phyloP scores from a whole-genome alignment of 2,113 vertebrate species.

The Ascaphus truei region DNA sequence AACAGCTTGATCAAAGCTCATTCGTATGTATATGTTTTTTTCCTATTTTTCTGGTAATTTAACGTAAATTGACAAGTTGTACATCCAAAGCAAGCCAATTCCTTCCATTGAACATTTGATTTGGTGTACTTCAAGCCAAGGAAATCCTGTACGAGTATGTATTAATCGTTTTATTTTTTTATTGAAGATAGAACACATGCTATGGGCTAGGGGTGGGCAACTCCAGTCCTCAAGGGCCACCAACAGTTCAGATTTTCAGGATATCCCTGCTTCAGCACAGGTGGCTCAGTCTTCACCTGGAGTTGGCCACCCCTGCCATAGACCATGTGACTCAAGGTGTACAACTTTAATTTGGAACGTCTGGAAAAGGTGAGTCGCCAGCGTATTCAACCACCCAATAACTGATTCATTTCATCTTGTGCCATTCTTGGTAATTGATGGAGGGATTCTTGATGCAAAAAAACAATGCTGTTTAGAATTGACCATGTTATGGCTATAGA shows the following conservation, averaged over 20 bases:
- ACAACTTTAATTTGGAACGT: neutral
- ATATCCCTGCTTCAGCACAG: too few relatives aligned
- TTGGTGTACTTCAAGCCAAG: neutral
- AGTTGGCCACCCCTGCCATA: too few relatives aligned
- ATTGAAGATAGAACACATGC: neutral
- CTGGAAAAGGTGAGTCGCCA: conserved; percentile 9
- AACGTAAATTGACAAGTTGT: conserved; percentile 47
- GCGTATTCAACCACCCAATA: neutral
- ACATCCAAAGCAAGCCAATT: conserved; percentile 5
- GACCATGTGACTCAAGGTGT: neutral
- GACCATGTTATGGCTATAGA: too few relatives aligned
- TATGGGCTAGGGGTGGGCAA: too few relatives aligned
- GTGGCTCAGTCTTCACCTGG: too few relatives aligned
- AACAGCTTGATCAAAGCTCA: conserved; percentile 57
- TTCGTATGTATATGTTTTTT: conserved; percentile 51
- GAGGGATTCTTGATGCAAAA: too few relatives aligned
- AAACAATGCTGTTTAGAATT: too few relatives aligned
- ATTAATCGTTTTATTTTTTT: neutral
- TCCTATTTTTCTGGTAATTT: conserved; percentile 37
- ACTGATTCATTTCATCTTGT: too few relatives aligned
- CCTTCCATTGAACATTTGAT: conserved; percentile 1
- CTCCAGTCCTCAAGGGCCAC: too few relatives aligned
- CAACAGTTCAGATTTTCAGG: too few relatives aligned
- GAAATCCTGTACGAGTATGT: neutral
- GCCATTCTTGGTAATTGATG: too few relatives aligned